Conservation (phyloP, 1,140 invertebrate species). For the Helicoverpa armigera region DNA sequence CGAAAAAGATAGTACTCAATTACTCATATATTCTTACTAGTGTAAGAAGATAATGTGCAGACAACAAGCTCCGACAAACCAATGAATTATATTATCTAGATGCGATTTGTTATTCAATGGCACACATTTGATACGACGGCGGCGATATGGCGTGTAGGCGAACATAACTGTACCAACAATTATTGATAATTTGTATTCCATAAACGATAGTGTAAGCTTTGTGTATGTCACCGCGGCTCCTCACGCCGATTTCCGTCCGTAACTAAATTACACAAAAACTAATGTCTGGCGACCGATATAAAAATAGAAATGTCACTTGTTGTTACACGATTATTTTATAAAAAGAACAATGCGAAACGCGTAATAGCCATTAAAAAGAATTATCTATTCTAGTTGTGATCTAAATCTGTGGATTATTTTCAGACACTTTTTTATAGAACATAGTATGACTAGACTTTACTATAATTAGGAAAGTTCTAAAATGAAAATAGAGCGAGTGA, state of each 20-base stretch:
- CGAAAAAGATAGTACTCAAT: not conserved
- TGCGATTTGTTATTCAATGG: constrained; percentile 46
- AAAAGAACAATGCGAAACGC: constrained; percentile 3
- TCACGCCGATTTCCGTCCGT: constrained; percentile 38
- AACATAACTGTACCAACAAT: constrained; percentile 63
- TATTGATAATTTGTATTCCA: constrained; percentile 63
- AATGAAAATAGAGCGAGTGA: constrained; percentile 38
- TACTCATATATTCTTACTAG: constrained; percentile 4
- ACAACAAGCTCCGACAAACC: not conserved
- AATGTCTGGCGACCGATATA: constrained; percentile 17
- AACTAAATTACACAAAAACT: constrained; percentile 23
- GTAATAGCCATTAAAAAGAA: constrained; percentile 24
- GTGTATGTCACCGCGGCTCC: constrained; percentile 49
- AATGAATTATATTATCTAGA: constrained; percentile 35
- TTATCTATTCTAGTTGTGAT: constrained; percentile 10
- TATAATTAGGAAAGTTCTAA: constrained; percentile 40
- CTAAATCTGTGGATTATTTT: constrained; percentile 31
- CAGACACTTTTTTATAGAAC: constrained; percentile 1
- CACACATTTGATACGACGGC: constrained; percentile 33
- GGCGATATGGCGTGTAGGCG: constrained; percentile 55
- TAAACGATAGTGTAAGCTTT: constrained; percentile 51
- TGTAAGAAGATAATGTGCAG: not conserved
- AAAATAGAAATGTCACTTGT: constrained; percentile 30
- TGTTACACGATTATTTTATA: constrained; percentile 2
- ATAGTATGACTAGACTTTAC: constrained; percentile 7